phyloP scores from a whole-genome alignment of 2,113 vertebrate species.

The Erinaceus europaeus region DNA sequence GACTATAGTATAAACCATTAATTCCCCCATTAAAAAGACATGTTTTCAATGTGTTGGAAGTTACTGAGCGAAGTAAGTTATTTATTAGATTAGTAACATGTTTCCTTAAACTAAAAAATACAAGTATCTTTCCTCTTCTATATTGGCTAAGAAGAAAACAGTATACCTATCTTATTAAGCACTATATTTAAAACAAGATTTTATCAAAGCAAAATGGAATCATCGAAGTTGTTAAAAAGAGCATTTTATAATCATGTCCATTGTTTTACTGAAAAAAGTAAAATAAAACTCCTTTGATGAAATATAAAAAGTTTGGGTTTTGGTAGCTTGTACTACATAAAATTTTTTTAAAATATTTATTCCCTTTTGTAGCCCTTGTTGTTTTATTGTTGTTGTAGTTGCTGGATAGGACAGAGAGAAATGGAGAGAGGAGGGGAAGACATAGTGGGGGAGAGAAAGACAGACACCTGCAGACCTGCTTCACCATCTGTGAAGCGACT shows the following conservation, averaged over 20 bases:
- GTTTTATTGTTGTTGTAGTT: too few species aligned
- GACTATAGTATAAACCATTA: too few species aligned
- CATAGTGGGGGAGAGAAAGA: too few species aligned
- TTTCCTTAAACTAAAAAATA: background rate
- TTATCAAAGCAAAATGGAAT: background rate
- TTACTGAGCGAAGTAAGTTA: slow-evolving; percentile 5
- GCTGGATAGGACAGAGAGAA: too few species aligned
- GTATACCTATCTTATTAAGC: background rate
- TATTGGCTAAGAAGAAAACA: background rate
- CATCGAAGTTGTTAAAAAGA: background rate
- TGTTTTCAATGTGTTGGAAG: background rate
- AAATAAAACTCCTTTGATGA: background rate
- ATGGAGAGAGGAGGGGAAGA: too few species aligned
- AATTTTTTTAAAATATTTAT: too few species aligned
- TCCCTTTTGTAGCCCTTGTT: too few species aligned
- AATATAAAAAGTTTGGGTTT: background rate
- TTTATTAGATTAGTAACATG: background rate
- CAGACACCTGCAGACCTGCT: too few species aligned
- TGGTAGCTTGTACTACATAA: background rate
- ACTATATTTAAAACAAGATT: background rate
- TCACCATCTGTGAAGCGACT: too few species aligned
- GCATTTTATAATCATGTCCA: background rate
- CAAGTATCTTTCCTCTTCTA: background rate
- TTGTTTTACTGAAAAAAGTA: background rate
- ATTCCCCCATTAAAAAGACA: too few species aligned